phyloP scores from a whole-genome alignment of 2,797 vertebrate genomes.

The Coendou prehensilis region DNA sequence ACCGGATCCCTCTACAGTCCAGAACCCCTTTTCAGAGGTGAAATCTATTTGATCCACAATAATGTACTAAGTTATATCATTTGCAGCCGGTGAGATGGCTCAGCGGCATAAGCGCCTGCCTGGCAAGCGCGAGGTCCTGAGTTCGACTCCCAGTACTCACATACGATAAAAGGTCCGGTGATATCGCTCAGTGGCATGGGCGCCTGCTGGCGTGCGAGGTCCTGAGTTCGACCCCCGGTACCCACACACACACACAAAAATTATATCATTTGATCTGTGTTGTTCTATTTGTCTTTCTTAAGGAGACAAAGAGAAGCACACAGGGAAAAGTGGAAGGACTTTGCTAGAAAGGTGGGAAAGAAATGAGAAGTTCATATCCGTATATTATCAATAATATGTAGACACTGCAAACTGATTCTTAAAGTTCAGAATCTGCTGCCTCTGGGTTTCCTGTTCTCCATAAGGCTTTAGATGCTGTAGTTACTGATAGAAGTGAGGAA shows the following conservation, averaged over 20 bases:
- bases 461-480: constrained; percentile 65
- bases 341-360: not conserved
- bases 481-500: constrained; percentile 62
- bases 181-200: too few relatives aligned
- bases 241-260: too few relatives aligned
- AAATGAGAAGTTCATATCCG: not conserved
- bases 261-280: not conserved
- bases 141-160: too few relatives aligned
- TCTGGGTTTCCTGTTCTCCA: constrained; percentile 59
- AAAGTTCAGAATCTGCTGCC: constrained; percentile 59
- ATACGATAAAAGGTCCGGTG: too few relatives aligned
- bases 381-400: not conserved
- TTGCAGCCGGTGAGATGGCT: not conserved
- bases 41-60: not conserved
- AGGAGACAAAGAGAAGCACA: not conserved
- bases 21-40: not conserved
- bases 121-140: too few relatives aligned
- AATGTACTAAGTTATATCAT: not conserved
- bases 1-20: not conserved
- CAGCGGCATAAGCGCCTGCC: too few relatives aligned
- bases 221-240: too few relatives aligned
- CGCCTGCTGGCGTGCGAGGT: too few relatives aligned
- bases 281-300: not conserved
- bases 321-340: too few relatives aligned
- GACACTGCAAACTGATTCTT: constrained; percentile 50